Evolutionary conservation across 2,113 vertebrate species (phyloP).

Genomic region (Aplodontia rufa): DNA sequence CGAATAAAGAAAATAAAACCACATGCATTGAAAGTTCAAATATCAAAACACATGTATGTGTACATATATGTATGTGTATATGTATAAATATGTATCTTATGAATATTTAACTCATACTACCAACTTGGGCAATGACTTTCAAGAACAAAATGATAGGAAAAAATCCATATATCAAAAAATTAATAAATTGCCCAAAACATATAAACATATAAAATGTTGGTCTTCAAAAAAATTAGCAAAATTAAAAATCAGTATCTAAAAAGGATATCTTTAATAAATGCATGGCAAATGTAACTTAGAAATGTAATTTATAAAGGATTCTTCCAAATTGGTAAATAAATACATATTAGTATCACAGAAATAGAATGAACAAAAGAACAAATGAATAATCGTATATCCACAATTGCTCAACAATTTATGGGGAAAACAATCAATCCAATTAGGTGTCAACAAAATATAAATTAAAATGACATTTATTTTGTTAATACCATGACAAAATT

Average conservation of each 20-base stretch:
- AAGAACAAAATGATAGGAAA: not conserved
- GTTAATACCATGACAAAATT: not conserved
- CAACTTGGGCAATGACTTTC: not conserved
- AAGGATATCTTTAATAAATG: not conserved
- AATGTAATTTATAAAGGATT: not conserved
- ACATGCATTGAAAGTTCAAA: not conserved
- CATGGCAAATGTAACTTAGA: not conserved
- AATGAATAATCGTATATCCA: not conserved
- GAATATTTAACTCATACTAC: not conserved
- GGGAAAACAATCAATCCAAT: not conserved
- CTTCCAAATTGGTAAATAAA: not conserved
- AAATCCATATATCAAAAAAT: not conserved
- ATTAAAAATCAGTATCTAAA: not conserved
- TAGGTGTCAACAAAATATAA: not conserved
- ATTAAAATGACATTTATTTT: not conserved
- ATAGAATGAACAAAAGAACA: not conserved
- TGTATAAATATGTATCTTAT: not conserved
- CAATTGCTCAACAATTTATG: not conserved
- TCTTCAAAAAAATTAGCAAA: not conserved
- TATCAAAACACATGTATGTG: not conserved
- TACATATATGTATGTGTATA: too few relatives aligned
- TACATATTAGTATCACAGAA: not conserved
- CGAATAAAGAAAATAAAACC: not conserved
- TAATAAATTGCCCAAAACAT: not conserved
- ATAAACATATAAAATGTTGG: not conserved